Evolutionary conservation across 2,113 vertebrate species (phyloP), one percentile per base, ranked within the genome.

Genomic region (Microtus richardsoni): DNA sequence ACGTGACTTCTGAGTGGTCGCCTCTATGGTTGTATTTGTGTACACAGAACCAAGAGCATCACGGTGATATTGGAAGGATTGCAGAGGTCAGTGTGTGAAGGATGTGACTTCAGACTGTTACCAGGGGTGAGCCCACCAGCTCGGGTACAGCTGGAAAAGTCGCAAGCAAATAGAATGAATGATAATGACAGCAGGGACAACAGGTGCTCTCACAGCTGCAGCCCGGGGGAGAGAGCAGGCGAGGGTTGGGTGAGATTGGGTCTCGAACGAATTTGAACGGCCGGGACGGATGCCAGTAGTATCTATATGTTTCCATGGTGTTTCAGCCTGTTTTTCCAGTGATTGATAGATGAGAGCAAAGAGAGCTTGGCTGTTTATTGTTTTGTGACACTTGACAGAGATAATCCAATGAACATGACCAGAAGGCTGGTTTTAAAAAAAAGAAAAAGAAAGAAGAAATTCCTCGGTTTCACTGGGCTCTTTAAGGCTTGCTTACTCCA

Each of bases 21-120:
- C 60, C 30, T 86, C 62, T 24, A 1, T 24, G 9, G 54, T 47
- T 39, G 1, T 36, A 17, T 71, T 71, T 85, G 13, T 47, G 13
- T 52, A 90, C 9, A 74, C 13, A 16, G 49, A 64, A 68, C 2
- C 4, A 44, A 71, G 5, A 7, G 24, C 13, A 0, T 54, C 10
- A 11, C 0, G 3, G 24, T 0, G 0, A 41, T 4, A 49, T 3
- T 1, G 0, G 2, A 16, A 1, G 2, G 2, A 17, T 30, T 14
- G 71, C n/a, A 21, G 60, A 26, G 49, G 78, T 30, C 3, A 0
- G 4, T 26, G 16, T 8, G 36, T 16, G n/a, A 5, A 10, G n/a
- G 16, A n/a, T 22, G 52, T 22, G 70, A 44, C 39, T 52, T 91
- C 73, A 41, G 49, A 75, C 41, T 58, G 24, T 49, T 41, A 5